phyloP scores from a whole-genome alignment of 2,113 vertebrate species.

The Apodemus speciosus region DNA sequence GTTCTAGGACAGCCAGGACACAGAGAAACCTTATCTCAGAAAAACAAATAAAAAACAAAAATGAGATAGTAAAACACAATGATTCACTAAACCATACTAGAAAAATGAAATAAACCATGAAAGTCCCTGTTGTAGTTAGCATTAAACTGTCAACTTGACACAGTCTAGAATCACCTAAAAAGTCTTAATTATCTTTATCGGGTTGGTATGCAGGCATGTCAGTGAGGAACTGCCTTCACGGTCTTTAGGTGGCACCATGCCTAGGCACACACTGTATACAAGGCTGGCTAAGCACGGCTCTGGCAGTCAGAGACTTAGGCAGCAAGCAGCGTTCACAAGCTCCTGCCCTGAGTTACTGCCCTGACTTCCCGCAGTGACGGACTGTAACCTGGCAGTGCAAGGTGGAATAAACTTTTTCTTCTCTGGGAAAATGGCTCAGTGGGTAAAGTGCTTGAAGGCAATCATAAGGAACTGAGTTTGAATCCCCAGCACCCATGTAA shows the following conservation, averaged over 20 bases:
- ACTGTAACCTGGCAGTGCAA: background rate
- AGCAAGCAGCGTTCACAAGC: background rate
- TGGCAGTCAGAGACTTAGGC: background rate
- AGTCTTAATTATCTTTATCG: background rate
- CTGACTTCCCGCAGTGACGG: background rate
- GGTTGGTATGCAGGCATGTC: background rate
- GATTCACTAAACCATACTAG: background rate
- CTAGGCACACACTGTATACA: too few species aligned
- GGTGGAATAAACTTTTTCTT: background rate
- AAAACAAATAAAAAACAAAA: background rate
- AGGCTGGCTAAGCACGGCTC: background rate
- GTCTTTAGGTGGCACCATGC: background rate
- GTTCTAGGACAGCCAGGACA: background rate
- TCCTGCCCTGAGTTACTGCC: background rate
- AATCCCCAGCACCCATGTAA: background rate
- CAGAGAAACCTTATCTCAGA: background rate
- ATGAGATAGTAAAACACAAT: background rate
- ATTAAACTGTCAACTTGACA: background rate
- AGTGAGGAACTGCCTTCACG: too few species aligned
- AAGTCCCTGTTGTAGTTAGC: background rate
- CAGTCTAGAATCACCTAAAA: background rate
- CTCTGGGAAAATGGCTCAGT: background rate
- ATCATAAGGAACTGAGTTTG: background rate
- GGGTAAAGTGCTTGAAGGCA: background rate
- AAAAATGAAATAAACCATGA: background rate